Base-by-base conservation (phyloP, 2,888 invertebrate genomes). In the Heliconius sara region DNA sequence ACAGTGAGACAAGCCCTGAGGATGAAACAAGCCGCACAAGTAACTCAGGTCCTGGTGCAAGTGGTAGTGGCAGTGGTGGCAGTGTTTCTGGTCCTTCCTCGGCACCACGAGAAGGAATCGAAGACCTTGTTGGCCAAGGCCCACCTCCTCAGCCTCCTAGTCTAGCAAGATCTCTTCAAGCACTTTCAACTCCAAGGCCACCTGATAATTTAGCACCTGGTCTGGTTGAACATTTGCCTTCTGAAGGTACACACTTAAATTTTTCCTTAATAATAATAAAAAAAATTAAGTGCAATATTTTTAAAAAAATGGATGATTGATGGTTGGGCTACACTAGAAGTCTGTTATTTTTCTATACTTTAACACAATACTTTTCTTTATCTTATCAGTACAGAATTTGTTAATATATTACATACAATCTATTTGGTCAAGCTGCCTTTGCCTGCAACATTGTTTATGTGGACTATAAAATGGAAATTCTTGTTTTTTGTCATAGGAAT, bases 211-310 rank as follows among this genome's bases (percentile, higher is more conserved):
- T 96, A 2, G 96, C 96, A 10, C 96, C 96, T 6, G 97, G 96
- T 0, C 89, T 97, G 0, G 96, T 97, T 9, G 97, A 97, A 86
- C 96, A 96, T 83, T 89, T 97, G 78, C 97, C 97, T 27, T 96
- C 97, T 77, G 97, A 97, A 96, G 96, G 97, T 96, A 84, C 80
- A 80, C 76, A 39, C 52, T 39, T 57, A 16, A n/a, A 13, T 39
- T 2, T 22, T 57, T 30, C 19, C 22, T 57, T 7, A 22, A 57
- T 57, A 57, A 7, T 22, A 57, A 52, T 22, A 52, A 22, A 52
- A 52, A 52, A 43, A 43, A 43, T 13, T 13, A 34, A 34, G 9
- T 34, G 34, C 7, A 9, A 34, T 34, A 9, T 34, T 34, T 34
- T 0, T 7, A 34, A 9, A 34, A 9, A 34, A 34, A 34, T 34